phyloP scores from a whole-genome alignment of 2,888 invertebrate species.

The Ophion ellenae region DNA sequence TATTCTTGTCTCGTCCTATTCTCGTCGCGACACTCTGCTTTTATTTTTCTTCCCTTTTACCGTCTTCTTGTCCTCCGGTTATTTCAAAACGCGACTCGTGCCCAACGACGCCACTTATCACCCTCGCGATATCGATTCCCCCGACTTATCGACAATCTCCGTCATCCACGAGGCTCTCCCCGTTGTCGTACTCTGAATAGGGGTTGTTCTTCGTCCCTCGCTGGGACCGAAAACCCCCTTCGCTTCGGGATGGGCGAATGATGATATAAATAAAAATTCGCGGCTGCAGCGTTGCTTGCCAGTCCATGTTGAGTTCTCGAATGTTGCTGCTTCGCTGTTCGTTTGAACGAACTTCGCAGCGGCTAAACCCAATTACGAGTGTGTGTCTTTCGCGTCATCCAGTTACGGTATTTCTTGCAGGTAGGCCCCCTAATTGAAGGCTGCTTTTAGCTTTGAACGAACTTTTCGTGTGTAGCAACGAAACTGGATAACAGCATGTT shows the following conservation, averaged over 20 bases:
- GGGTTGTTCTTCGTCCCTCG: conserved; percentile 9
- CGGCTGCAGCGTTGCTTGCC: neutral
- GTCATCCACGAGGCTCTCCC: neutral
- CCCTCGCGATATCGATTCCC: conserved; percentile 63
- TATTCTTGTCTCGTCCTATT: conserved; percentile 25
- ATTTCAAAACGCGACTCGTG: conserved; percentile 65
- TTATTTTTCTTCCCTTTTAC: conserved; percentile 28
- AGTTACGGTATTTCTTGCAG: too few species aligned
- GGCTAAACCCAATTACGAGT: too few species aligned
- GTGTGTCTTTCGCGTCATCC: neutral
- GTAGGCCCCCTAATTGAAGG: too few species aligned
- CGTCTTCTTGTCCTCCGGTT: conserved; percentile 42
- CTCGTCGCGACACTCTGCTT: conserved; percentile 31
- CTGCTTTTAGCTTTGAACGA: too few species aligned
- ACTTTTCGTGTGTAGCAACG: too few species aligned
- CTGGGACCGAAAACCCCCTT: neutral
- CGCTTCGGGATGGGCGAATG: neutral
- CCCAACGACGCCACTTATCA: conserved; percentile 66
- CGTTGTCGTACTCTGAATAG: neutral
- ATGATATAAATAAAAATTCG: neutral
- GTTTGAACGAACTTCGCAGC: too few species aligned
- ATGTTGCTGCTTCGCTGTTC: neutral
- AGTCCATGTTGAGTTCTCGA: conserved; percentile 9
- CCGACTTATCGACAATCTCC: conserved; percentile 54
- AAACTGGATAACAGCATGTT: too few species aligned